Conservation (phyloP, 1,140 invertebrate genomes). For the Procambarus clarkii region DNA sequence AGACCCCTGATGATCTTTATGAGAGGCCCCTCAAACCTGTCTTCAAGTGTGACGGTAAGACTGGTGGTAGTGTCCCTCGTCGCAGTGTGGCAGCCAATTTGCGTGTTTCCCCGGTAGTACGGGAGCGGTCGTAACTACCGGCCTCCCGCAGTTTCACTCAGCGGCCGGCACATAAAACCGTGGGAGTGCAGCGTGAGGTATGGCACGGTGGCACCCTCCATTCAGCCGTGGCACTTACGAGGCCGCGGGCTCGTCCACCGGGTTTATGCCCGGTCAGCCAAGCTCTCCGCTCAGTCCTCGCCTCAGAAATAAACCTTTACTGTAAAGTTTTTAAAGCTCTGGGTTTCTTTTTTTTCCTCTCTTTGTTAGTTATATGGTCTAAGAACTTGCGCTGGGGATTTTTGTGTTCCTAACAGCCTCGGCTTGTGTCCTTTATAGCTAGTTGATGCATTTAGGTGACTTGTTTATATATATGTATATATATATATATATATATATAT, state of each 20-base stretch:
- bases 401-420: neutral
- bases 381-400: slow-evolving; percentile 23
- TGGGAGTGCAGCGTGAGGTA: slow-evolving; percentile 56
- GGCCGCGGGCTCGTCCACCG: slow-evolving; percentile 41
- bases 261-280: slow-evolving; percentile 56
- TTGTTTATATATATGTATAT: no score
- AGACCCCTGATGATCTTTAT: no score
- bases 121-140: slow-evolving; percentile 49
- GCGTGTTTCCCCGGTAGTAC: slow-evolving; percentile 44
- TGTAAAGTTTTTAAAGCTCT: slow-evolving; percentile 50
- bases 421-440: no score
- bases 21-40: no score
- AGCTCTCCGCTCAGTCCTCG: slow-evolving; percentile 46
- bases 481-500: no score
- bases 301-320: slow-evolving; percentile 62
- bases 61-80: neutral
- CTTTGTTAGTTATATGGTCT: slow-evolving; percentile 38
- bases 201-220: slow-evolving; percentile 57
- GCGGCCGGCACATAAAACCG: slow-evolving; percentile 50
- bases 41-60: no score
- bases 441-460: no score
- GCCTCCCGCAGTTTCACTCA: slow-evolving; percentile 55
- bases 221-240: slow-evolving; percentile 58
- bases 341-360: neutral
- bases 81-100: slow-evolving; percentile 40